Percentiles rank a stretch among this genome's conserved stretches.
These are phyloP conservation scores for Enteromius afrohamiltoni DNA, from an alignment of 2,797 vertebrate genomes.

Conservation along the genomic window DNA sequence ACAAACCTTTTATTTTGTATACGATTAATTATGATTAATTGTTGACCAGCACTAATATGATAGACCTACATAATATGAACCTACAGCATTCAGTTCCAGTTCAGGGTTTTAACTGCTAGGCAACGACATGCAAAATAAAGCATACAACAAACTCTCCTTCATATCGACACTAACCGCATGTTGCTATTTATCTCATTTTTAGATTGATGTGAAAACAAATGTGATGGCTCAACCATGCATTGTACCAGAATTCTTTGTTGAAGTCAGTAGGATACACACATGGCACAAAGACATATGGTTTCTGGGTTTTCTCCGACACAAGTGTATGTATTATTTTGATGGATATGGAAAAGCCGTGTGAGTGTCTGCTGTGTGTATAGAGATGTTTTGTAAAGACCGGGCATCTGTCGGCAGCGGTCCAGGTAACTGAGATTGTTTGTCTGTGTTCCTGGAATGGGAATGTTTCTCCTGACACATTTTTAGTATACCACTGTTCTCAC, in stretches of 20 bases:
- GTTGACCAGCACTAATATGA: no score
- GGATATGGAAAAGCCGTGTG: constrained; percentile 25
- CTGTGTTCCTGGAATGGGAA: constrained; percentile 38
- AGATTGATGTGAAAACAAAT: constrained; percentile 31
- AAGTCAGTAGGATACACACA: constrained; percentile 36
- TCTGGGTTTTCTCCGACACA: constrained; percentile 27
- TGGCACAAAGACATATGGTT: constrained; percentile 17
- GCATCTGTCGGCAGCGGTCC: constrained; percentile 47
- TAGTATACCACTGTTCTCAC: constrained; percentile 48
- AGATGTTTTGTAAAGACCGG: constrained; percentile 42
- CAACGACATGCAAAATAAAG: not conserved
- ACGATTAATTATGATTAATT: no score
- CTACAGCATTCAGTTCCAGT: not conserved
- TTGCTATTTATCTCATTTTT: constrained; percentile 16
- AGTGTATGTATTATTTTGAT: constrained; percentile 39
- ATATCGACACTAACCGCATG: not conserved
- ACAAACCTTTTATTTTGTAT: no score
- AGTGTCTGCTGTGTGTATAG: constrained; percentile 28
- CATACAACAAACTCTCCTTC: not conserved
- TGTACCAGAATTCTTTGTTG: constrained; percentile 18
- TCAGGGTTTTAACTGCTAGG: not conserved
- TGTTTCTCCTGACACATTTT: constrained; percentile 50
- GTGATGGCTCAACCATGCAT: constrained; percentile 34
- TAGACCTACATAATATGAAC: not conserved
- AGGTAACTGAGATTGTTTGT: constrained; percentile 44